Percentiles rank a stretch among this genome's conserved stretches.
Evolutionary conservation across 2,113 vertebrate genomes (phyloP).

Genomic region (Sylvietta virens): DNA sequence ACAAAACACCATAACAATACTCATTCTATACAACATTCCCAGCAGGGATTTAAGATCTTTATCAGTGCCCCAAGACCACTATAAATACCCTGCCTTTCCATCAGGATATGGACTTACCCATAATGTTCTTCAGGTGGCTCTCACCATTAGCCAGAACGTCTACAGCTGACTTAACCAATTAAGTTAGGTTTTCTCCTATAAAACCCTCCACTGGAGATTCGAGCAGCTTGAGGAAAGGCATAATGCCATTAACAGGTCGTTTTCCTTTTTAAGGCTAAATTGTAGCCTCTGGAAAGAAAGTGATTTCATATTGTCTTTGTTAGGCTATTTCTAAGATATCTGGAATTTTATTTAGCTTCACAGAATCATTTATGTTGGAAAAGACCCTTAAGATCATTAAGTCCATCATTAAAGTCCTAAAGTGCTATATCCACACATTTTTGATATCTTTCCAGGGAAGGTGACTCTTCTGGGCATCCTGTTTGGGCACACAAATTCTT

Average conservation of each 20-base stretch:
- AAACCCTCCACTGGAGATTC: rapidly evolving
- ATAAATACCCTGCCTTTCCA: neutral
- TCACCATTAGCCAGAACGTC: neutral
- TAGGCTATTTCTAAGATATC: rapidly evolving
- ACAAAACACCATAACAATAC: rapidly evolving
- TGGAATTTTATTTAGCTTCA: rapidly evolving
- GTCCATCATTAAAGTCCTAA: neutral
- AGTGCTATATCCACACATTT: neutral
- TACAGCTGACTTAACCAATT: neutral
- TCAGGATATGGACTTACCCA: neutral
- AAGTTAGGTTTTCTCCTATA: neutral
- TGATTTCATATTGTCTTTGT: rapidly evolving
- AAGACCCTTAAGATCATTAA: no score
- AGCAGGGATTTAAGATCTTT: rapidly evolving
- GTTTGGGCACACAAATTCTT: neutral
- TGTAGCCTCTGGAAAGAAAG: rapidly evolving
- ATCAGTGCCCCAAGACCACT: rapidly evolving
- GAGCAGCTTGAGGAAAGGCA: rapidly evolving
- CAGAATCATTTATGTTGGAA: neutral
- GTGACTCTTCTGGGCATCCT: no score
- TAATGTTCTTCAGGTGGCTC: neutral
- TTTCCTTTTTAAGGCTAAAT: rapidly evolving
- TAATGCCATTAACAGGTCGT: rapidly evolving
- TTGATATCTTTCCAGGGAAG: neutral
- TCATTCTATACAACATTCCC: rapidly evolving